Evolutionary conservation across 2,888 invertebrate genomes (phyloP).

Genomic region (Acanthopleura granulata): DNA sequence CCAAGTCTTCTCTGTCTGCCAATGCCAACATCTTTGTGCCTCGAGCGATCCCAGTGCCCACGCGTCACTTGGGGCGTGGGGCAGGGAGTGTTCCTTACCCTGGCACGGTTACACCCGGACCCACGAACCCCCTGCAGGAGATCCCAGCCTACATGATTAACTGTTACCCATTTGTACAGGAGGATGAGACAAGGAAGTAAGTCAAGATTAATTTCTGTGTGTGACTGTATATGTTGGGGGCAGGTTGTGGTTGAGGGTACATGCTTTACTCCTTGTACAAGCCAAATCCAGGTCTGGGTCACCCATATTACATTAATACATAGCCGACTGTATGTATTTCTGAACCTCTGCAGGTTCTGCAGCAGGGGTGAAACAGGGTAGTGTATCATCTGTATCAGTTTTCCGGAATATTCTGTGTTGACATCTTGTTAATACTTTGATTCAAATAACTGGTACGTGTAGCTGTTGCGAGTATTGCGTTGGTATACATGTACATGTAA

Average conservation of each 20-base stretch:
- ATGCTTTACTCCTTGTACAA: too few relatives aligned
- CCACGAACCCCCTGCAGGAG: constrained; percentile 33
- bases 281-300: too few relatives aligned
- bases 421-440: too few relatives aligned
- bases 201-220: neutral
- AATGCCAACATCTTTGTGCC: constrained; percentile 6
- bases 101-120: neutral
- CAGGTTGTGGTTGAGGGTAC: neutral
- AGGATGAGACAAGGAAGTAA: constrained; percentile 25
- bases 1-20: constrained; percentile 1
- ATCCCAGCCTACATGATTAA: constrained; percentile 61
- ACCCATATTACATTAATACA: too few relatives aligned
- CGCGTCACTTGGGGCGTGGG: neutral
- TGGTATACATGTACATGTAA: too few relatives aligned
- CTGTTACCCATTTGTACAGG: constrained; percentile 62
- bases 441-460: too few relatives aligned
- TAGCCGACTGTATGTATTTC: too few relatives aligned
- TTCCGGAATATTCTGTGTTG: too few relatives aligned
- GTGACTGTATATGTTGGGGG: neutral
- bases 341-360: too few relatives aligned
- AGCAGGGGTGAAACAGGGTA: too few relatives aligned
- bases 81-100: neutral
- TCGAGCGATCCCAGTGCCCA: neutral
- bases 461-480: too few relatives aligned
- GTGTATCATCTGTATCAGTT: too few relatives aligned